These are phyloP conservation scores for Eupithecia inturbata DNA, from an alignment of 2,888 invertebrate species.

Conservation along the genomic window DNA sequence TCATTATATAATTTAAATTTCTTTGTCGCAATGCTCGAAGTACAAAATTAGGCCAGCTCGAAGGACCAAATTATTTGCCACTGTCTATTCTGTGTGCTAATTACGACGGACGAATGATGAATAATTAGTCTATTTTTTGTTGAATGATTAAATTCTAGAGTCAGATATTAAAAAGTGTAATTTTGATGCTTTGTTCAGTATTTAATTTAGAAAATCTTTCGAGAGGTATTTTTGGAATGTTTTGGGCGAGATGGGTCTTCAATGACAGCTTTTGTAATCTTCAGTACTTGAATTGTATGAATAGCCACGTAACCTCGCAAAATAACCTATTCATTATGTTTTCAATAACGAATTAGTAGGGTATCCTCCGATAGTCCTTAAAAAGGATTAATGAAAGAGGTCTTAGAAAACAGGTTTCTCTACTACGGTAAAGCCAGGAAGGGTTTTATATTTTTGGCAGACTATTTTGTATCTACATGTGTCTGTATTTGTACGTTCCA, in stretches of 20 bases:
- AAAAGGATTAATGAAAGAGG: background rate
- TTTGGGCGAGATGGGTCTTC: background rate
- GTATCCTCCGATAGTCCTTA: background rate
- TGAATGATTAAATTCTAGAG: conserved; percentile 19
- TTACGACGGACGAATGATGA: conserved; percentile 37
- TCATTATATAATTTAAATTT: conserved; percentile 16
- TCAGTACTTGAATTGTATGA: background rate
- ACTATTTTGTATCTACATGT: no score
- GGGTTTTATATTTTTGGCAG: no score
- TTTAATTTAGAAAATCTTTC: background rate
- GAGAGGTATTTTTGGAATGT: background rate
- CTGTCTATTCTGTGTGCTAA: conserved; percentile 29
- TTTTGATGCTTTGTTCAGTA: conserved; percentile 2
- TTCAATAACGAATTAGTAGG: background rate
- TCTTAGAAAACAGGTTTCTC: background rate
- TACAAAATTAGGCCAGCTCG: conserved; percentile 22
- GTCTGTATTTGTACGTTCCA: no score
- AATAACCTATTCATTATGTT: background rate
- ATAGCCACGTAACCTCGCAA: background rate
- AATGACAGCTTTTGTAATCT: background rate
- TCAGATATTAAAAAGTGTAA: conserved; percentile 18
- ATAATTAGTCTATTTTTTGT: conserved; percentile 34
- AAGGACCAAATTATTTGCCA: conserved; percentile 32
- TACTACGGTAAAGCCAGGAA: background rate
- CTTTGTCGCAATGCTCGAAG: conserved; percentile 19